Base-by-base conservation (phyloP, 2,113 vertebrate genomes). In the Pluvialis apricaria region DNA sequence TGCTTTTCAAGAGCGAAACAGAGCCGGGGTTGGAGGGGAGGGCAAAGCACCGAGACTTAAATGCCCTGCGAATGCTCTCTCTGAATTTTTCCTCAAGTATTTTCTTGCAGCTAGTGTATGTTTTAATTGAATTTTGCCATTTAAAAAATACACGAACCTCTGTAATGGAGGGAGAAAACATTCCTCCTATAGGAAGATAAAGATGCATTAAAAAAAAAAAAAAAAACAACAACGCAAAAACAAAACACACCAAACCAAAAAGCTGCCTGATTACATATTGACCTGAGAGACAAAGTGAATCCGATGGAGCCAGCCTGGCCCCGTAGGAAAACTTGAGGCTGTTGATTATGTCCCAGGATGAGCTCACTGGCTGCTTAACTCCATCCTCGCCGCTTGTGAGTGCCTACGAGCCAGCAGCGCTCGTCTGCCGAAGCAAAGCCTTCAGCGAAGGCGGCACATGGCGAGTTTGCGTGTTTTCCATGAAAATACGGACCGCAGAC, bases 281-380 rank as follows among this genome's bases (percentile, higher is more conserved):
- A 96, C 97, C 88, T 55, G 75, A n/a, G 86, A 97, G 88, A 95
- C 82, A 86, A 58, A 96, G 86, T 75, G 92, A 47, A 88, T 87
- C 75, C 13, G 13, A 11, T 85, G 91, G 96, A 97, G 97, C 96
- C 95, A 93, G 81, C 42, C 54, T 31, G 58, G 87, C 31, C 96
- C 94, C 96, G 89, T 7, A 88, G 96, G 95, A 97, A 42, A 93
- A 90, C 92, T 62, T 26, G 75, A 94, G 89, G 88, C 95, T 49
- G 92, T 20, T 94, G 71, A 16, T 96, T 81, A 62, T 75, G 77
- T 25, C 82, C 77, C n/a, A 15, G 60, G 73, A 94, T 95, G 92
- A 95, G 92, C 85, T 94, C 94, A 90, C 51, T 40, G 84, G 25
- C 57, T 70, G 81, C 12, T 95, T 94, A 96, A 96, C 91, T 57